These are phyloP conservation scores for Coboldia fuscipes DNA, from an alignment of 1,140 invertebrate genomes.

Conservation along the genomic window DNA sequence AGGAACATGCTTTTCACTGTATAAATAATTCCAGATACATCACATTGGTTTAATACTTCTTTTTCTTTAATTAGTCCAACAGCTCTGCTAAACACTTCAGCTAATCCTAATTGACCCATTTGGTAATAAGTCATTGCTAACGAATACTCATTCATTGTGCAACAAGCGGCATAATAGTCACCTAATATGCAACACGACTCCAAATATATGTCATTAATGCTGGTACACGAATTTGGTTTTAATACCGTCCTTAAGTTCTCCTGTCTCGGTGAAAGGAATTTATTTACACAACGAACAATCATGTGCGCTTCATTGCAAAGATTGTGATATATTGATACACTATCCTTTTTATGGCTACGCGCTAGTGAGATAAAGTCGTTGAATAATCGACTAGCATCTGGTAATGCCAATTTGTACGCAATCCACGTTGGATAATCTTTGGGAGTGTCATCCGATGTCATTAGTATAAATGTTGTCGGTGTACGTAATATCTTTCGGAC, in stretches of 20 bases:
- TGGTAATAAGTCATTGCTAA: neutral
- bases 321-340: neutral
- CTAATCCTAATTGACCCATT: neutral
- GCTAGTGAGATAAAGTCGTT: neutral
- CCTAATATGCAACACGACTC: neutral
- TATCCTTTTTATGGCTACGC: neutral
- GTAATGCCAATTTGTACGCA: neutral
- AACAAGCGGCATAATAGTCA: neutral
- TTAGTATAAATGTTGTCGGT: slow-evolving; percentile 35
- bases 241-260: neutral
- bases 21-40: neutral
- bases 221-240: neutral
- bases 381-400: neutral
- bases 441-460: slow-evolving; percentile 21
- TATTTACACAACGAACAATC: neutral
- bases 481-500: slow-evolving; percentile 39
- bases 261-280: neutral
- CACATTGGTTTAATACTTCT: no score
- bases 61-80: neutral
- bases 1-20: neutral
- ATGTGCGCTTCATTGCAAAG: neutral
- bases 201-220: neutral
- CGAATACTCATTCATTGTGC: neutral
- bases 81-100: neutral
- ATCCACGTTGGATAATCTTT: neutral